Percentiles rank a stretch among this genome's conserved stretches.
These are phyloP conservation scores for Willisornis vidua DNA, from an alignment of 2,113 vertebrate genomes.

Conservation along the genomic window DNA sequence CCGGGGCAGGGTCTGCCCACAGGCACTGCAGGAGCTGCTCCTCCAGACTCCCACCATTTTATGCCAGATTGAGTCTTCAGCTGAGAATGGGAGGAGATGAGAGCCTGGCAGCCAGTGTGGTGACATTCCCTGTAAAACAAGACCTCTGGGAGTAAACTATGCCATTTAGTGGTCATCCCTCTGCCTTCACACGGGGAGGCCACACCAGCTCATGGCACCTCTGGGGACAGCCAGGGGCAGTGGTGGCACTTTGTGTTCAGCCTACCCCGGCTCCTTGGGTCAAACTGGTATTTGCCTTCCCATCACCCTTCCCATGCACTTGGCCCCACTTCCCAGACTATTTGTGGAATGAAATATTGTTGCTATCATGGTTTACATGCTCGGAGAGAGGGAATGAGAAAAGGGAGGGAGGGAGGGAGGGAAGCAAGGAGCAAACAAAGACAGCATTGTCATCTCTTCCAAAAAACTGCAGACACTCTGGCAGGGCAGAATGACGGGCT, in stretches of 20 bases:
- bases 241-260: not conserved
- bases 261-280: not conserved
- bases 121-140: slow-evolving; percentile 1
- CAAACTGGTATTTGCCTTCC: not conserved
- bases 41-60: not conserved
- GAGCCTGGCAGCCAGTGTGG: not conserved
- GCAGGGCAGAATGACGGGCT: slow-evolving; percentile 56
- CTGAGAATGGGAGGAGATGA: not conserved
- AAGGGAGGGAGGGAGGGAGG: slow-evolving; percentile 16
- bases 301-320: not conserved
- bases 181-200: not conserved
- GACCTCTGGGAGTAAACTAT: not conserved
- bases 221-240: not conserved
- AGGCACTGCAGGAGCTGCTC: not conserved
- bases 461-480: slow-evolving; percentile 55
- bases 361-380: slow-evolving; percentile 41
- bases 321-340: not conserved
- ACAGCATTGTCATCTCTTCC: slow-evolving; percentile 69
- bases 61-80: not conserved
- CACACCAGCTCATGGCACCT: not conserved
- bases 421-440: slow-evolving; percentile 53
- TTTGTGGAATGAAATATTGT: slow-evolving; percentile 46
- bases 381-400: slow-evolving; percentile 18
- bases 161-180: not conserved
- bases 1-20: not conserved